Percentiles rank a stretch among this genome's conserved stretches.
These are phyloP conservation scores for Drosophila pseudotakahashii DNA, from an alignment of 2,888 invertebrate genomes.

Conservation along the genomic window DNA sequence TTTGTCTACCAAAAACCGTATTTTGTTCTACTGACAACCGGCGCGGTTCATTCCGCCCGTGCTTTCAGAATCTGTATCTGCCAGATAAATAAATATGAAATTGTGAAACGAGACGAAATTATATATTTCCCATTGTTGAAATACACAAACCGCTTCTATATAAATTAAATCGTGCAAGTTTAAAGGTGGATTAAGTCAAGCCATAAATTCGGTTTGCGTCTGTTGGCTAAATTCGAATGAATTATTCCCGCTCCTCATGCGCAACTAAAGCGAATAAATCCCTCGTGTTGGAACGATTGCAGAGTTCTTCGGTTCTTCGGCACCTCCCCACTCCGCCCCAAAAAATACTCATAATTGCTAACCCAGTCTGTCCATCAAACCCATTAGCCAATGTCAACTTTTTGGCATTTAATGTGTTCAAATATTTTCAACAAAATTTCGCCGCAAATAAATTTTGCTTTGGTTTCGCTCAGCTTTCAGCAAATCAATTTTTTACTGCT, in stretches of 20 bases:
- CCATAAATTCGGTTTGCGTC: conserved; percentile 62
- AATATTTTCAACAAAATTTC: conserved; percentile 31
- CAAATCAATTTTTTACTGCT: conserved; percentile 56
- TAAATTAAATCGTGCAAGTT: conserved; percentile 61
- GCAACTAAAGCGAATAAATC: conserved; percentile 34
- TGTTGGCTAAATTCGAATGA: conserved; percentile 61
- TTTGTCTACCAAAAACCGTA: conserved; percentile 37
- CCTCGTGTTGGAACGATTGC: background rate
- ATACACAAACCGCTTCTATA: conserved; percentile 30
- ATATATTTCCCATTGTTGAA: conserved; percentile 54
- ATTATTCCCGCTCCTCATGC: conserved; percentile 37
- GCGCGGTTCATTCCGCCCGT: conserved; percentile 15
- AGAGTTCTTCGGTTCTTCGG: too few species aligned
- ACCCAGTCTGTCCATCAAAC: conserved; percentile 31
- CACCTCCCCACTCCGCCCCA: background rate
- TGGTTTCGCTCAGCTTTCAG: conserved; percentile 54
- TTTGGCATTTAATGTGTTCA: conserved; percentile 31
- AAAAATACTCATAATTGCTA: conserved; percentile 36
- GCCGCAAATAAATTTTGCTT: conserved; percentile 43
- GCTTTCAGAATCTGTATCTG: conserved; percentile 26
- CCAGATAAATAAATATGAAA: conserved; percentile 62
- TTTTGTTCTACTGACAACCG: conserved; percentile 42
- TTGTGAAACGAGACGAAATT: conserved; percentile 64
- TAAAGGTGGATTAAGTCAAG: conserved; percentile 78
- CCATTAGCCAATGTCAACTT: conserved; percentile 43